Conservation (phyloP, 2,113 vertebrate species). For the Gracilinanus agilis region DNA sequence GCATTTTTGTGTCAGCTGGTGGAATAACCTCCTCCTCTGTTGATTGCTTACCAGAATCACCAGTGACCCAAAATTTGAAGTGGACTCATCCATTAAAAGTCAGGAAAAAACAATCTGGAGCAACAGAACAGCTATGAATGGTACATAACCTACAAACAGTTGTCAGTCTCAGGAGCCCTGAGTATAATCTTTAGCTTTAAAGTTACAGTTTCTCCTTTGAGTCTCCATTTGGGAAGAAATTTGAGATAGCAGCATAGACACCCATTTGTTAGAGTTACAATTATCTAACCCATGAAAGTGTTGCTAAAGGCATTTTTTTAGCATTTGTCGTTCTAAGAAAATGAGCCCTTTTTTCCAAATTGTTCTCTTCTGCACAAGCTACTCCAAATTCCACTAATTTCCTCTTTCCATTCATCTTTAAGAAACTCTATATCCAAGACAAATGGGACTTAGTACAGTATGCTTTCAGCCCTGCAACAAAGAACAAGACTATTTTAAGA, state of each 20-base stretch:
- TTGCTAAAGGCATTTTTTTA: conserved; percentile 46
- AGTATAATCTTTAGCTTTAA: neutral
- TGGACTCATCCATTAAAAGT: neutral
- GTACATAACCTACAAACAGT: neutral
- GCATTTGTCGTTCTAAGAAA: conserved; percentile 56
- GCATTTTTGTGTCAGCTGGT: neutral
- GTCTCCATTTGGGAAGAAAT: neutral
- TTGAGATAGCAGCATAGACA: neutral
- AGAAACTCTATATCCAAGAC: conserved; percentile 68
- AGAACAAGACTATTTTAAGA: conserved; percentile 70
- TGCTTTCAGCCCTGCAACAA: conserved; percentile 58
- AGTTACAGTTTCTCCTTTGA: neutral
- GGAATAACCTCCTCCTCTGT: neutral
- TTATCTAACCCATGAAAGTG: neutral
- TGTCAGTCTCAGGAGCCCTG: neutral
- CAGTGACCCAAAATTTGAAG: neutral
- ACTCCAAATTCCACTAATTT: conserved; percentile 70
- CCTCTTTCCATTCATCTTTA: conserved; percentile 70
- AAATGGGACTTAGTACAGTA: conserved; percentile 70
- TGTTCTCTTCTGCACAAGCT: conserved; percentile 44
- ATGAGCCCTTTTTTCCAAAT: conserved; percentile 51
- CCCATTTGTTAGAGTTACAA: conserved; percentile 25
- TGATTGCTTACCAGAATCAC: neutral
- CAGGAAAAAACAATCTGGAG: neutral
- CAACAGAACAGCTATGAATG: neutral